Evolutionary conservation across 2,888 invertebrate genomes (phyloP).

Genomic region (Adelognathus sp.): DNA sequence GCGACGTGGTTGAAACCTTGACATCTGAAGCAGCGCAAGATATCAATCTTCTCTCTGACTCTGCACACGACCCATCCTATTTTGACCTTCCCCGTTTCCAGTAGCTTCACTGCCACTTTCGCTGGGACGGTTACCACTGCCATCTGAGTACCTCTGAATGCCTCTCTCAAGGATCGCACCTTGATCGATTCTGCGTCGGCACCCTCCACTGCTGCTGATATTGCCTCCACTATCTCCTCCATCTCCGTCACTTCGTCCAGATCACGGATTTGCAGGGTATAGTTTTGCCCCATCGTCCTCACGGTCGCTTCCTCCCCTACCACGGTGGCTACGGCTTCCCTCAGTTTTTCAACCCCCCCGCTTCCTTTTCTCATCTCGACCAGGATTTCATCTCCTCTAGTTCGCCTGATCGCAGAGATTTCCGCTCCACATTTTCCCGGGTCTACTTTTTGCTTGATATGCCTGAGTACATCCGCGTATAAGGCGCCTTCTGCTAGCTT

Average conservation of each 20-base stretch:
- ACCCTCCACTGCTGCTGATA: neutral
- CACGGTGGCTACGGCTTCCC: neutral
- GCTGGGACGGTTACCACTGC: slow-evolving; percentile 42
- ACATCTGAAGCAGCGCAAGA: slow-evolving; percentile 52
- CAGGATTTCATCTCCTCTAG: slow-evolving; percentile 24
- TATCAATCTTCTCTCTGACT: slow-evolving; percentile 31
- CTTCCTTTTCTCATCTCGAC: slow-evolving; percentile 38
- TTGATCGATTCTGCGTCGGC: neutral
- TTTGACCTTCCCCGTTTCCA: slow-evolving; percentile 19
- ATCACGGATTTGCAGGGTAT: slow-evolving; percentile 52
- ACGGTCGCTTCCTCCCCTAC: slow-evolving; percentile 6
- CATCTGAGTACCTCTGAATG: slow-evolving; percentile 44
- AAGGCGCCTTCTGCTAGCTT: neutral
- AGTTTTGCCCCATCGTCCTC: slow-evolving; percentile 10
- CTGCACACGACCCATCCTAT: slow-evolving; percentile 56
- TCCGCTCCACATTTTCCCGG: neutral
- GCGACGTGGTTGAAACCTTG: slow-evolving; percentile 51
- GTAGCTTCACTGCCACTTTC: slow-evolving; percentile 15
- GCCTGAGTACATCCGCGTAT: slow-evolving; percentile 12
- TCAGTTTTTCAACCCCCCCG: slow-evolving; percentile 7
- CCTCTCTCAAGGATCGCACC: slow-evolving; percentile 39
- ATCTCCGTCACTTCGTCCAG: slow-evolving; percentile 45
- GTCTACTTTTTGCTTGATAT: neutral
- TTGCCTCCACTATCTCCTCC: neutral
- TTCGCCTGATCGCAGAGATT: neutral